Evolutionary conservation across 2,797 vertebrate species (phyloP).

Genomic region (Brachyalestes nurse): DNA sequence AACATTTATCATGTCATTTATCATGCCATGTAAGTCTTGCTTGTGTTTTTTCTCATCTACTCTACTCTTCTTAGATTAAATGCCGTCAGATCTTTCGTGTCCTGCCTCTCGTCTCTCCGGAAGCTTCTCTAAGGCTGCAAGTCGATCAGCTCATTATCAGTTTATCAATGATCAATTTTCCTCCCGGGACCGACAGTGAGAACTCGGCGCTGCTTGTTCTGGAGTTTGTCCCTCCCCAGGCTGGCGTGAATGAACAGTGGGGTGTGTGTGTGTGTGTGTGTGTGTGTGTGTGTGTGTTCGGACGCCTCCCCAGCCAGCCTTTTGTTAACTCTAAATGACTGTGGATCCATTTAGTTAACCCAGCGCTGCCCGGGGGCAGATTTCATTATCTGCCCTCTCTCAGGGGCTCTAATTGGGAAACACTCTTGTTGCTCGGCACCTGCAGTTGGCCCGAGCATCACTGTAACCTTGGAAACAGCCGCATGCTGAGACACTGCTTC

Average conservation of each 20-base stretch:
- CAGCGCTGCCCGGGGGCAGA: slow-evolving; percentile 66
- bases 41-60: no score
- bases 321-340: slow-evolving; percentile 70
- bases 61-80: neutral
- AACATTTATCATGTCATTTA: no score
- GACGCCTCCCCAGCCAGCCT: slow-evolving; percentile 59
- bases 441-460: slow-evolving; percentile 73
- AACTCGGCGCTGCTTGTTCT: neutral
- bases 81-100: no score
- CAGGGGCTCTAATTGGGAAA: slow-evolving; percentile 78
- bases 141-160: neutral
- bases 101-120: neutral
- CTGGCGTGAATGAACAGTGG: slow-evolving; percentile 33
- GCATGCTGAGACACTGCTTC: slow-evolving; percentile 60
- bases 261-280: slow-evolving; percentile 37
- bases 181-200: slow-evolving; percentile 10
- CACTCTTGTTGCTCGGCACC: slow-evolving; percentile 75
- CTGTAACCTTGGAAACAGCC: slow-evolving; percentile 80
- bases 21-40: no score
- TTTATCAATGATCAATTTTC: neutral
- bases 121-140: neutral
- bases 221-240: slow-evolving; percentile 37
- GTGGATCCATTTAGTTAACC: slow-evolving; percentile 77
- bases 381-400: slow-evolving; percentile 76
- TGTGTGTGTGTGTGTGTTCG: slow-evolving; percentile 29